These are phyloP conservation scores for Carlito syrichta DNA, from an alignment of 2,113 vertebrate genomes.

Conservation along the genomic window DNA sequence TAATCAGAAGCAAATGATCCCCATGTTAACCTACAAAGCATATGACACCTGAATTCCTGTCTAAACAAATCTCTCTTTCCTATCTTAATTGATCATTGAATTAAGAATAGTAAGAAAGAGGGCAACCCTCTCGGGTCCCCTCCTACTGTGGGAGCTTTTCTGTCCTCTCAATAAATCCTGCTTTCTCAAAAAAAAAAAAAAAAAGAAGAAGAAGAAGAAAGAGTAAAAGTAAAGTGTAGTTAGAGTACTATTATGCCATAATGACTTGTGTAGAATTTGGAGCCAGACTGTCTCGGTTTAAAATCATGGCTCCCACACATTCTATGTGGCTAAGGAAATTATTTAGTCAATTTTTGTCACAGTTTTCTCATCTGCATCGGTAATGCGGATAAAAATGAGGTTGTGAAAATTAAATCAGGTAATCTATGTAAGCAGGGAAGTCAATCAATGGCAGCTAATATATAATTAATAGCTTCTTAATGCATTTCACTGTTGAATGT, in stretches of 20 bases:
- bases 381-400: not conserved
- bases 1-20: not conserved
- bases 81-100: not conserved
- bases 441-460: not conserved
- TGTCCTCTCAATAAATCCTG: no score
- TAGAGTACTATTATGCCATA: fast-evolving
- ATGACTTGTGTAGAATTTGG: not conserved
- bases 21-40: not conserved
- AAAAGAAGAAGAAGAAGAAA: no score
- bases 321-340: not conserved
- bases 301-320: not conserved
- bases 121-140: no score
- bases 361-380: not conserved
- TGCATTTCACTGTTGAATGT: not conserved
- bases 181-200: no score
- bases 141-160: no score
- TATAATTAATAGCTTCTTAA: not conserved
- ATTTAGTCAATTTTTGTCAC: not conserved
- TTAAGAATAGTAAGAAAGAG: not conserved
- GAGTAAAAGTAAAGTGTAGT: not conserved
- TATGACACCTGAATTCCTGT: not conserved
- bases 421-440: not conserved
- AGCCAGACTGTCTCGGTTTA: not conserved
- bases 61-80: not conserved
- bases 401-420: not conserved